A percentile compares a stretch with the other conserved stretches of the same genome.
These are phyloP conservation scores for Narcine bancroftii DNA, from an alignment of 2,113 vertebrate genomes.

Conservation along the genomic window DNA sequence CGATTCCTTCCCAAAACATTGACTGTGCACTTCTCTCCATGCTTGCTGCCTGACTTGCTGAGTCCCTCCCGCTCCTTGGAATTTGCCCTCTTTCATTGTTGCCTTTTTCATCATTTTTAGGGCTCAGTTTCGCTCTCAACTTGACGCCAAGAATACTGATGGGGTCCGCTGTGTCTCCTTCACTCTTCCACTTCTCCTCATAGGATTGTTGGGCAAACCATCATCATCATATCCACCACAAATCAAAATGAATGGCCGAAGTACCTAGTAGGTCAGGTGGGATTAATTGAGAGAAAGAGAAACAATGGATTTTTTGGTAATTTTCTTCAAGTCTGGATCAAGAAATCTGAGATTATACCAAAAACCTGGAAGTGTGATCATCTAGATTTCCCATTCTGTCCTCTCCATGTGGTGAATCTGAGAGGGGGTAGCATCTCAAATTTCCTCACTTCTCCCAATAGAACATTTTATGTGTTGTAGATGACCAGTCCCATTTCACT, in stretches of 20 bases:
- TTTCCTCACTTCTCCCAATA: background rate
- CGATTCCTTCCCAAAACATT: too few species aligned
- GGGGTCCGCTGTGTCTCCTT: background rate
- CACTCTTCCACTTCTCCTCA: background rate
- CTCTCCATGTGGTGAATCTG: background rate
- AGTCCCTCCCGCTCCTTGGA: too few species aligned
- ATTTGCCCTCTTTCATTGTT: too few species aligned
- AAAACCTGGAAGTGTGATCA: background rate
- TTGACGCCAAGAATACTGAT: background rate
- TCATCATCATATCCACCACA: too few species aligned
- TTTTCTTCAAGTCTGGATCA: too few species aligned
- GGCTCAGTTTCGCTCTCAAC: background rate
- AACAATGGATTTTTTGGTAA: too few species aligned
- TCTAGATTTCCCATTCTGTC: background rate
- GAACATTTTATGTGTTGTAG: background rate
- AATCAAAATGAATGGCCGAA: too few species aligned
- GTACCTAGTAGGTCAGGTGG: too few species aligned
- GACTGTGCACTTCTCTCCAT: too few species aligned
- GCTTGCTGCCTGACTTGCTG: too few species aligned
- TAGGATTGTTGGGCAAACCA: background rate
- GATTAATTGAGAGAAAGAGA: too few species aligned
- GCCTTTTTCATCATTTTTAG: background rate
- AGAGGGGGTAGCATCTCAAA: background rate
- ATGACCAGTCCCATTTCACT: background rate
- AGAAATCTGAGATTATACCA: too few species aligned